Evolutionary conservation across 2,797 vertebrate genomes (phyloP).

Genomic region (Acanthis flammea): DNA sequence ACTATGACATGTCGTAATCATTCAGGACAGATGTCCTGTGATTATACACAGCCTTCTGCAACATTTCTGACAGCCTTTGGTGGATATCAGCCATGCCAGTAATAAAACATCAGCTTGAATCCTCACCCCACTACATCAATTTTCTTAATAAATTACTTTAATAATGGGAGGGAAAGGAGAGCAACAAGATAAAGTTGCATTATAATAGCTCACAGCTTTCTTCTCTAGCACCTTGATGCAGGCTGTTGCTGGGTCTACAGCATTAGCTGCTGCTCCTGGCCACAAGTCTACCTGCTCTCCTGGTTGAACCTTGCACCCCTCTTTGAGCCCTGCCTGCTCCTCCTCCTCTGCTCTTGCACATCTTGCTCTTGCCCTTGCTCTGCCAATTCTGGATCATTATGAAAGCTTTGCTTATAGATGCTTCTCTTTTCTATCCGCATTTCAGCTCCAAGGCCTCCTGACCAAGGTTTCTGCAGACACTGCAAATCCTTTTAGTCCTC

Average conservation of each 20-base stretch:
- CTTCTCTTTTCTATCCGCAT: neutral
- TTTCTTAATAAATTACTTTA: neutral
- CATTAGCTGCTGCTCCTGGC: neutral
- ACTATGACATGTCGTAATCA: neutral
- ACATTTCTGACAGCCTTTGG: neutral
- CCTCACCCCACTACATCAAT: rapidly evolving
- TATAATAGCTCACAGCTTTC: neutral
- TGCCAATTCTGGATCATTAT: neutral
- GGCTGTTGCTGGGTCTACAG: neutral
- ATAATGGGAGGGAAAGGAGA: neutral
- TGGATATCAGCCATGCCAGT: neutral
- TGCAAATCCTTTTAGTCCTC: neutral
- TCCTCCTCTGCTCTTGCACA: neutral
- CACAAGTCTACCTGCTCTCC: neutral
- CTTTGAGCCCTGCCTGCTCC: neutral
- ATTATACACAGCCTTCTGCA: neutral
- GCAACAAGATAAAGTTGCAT: neutral
- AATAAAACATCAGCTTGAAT: neutral
- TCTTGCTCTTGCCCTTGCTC: neutral
- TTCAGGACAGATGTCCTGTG: neutral
- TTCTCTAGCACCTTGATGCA: neutral
- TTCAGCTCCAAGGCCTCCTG: neutral
- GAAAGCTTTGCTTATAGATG: neutral
- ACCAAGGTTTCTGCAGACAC: neutral
- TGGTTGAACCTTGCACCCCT: neutral